Evolutionary conservation across 2,888 invertebrate species (phyloP), one percentile per base, ranked within the genome.

Genomic region (Nemotelus nigrinus): DNA sequence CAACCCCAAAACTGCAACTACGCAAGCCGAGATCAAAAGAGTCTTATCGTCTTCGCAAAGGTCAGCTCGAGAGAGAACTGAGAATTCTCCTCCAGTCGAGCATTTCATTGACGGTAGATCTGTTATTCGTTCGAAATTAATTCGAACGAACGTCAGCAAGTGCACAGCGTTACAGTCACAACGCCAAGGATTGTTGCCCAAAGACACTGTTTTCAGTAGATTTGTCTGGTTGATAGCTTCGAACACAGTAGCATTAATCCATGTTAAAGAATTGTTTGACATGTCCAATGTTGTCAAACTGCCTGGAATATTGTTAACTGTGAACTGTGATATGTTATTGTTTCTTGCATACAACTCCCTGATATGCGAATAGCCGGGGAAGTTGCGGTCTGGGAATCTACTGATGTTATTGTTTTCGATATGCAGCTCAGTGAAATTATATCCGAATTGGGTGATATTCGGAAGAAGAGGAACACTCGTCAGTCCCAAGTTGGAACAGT

Each of bases 131-230:
- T 81, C 80, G 45, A 84, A 86, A 67, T 88, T 87, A 3, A 83
- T 83, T 77, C 89, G 89, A 1, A 91, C 84, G 82, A 90, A 91
- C 39, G 88, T 87, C 6, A 93, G 84, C 64, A 94, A 89, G 6
- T 89, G 85, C 75, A 88, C 88, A 43, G 92, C 88, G 0, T 88
- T 85, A 83, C 95, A 95, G 81, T 90, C 89, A 84, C 95, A 95
- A 5, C 84, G 83, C 89, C 94, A 90, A 0, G 92, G 92, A 84
- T 95, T 95, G n/a, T 88, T 86, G 5, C 90, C 87, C 6, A 94
- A 85, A 82, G 89, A 89, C 53, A 92, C 80, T 53, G 85, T 84
- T 39, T 85, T 85, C n/a, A 91, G 83, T 0, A 88, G 86, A 70
- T 86, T 84, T 1, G 87, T 87, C 53, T 88, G 85, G 43, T 86